Evolutionary conservation across 2,797 vertebrate genomes (phyloP).

Genomic region (Sebastes minor): DNA sequence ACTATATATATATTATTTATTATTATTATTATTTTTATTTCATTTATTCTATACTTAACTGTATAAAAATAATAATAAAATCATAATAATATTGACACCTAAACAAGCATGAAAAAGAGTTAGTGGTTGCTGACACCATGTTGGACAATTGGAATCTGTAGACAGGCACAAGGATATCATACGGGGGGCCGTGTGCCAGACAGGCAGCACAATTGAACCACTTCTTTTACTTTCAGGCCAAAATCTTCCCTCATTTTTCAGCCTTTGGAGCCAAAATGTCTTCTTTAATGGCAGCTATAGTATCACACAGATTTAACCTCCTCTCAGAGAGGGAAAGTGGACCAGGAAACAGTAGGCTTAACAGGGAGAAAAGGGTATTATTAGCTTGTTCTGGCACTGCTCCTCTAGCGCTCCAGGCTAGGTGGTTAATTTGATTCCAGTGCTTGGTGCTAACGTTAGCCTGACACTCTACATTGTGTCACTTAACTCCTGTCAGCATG

Average conservation of each 20-base stretch:
- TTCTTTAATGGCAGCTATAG: constrained; percentile 9
- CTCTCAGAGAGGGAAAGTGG: constrained; percentile 54
- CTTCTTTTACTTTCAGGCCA: constrained; percentile 1
- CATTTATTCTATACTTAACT: too few species aligned
- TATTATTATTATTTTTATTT: too few species aligned
- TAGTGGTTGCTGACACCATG: too few species aligned
- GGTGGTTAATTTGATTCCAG: constrained; percentile 77
- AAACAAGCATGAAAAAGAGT: too few species aligned
- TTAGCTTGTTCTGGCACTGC: constrained; percentile 76
- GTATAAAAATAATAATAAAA: too few species aligned
- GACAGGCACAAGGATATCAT: too few species aligned
- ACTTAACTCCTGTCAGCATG: constrained; percentile 53
- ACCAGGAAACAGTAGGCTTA: constrained; percentile 66
- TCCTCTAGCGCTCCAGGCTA: constrained; percentile 66
- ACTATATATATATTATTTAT: too few species aligned
- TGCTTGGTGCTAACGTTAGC: constrained; percentile 61
- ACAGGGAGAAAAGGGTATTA: constrained; percentile 71
- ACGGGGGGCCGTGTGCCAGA: too few species aligned
- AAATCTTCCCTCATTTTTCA: constrained; percentile 11
- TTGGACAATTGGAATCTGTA: too few species aligned
- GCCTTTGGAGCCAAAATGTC: constrained; percentile 16
- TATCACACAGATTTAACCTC: constrained; percentile 38
- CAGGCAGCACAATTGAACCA: too few species aligned
- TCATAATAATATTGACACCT: too few species aligned
- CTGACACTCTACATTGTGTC: constrained; percentile 67